These are phyloP conservation scores for Panagrolaimus sp. DNA, from an alignment of 1,140 invertebrate species.

Conservation along the genomic window DNA sequence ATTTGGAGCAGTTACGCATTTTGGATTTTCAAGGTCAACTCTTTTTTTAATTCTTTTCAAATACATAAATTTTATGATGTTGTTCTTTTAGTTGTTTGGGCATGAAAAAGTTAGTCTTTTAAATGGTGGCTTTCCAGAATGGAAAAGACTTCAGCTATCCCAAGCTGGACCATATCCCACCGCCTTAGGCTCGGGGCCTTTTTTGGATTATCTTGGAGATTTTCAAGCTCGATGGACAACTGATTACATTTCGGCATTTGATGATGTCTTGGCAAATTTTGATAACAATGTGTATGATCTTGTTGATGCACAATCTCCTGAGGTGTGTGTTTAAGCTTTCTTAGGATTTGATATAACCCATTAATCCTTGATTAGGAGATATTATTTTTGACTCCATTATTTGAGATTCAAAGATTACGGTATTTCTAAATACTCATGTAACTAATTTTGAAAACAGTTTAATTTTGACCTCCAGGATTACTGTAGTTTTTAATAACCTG, in stretches of 20 bases:
- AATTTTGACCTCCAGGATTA: too few species aligned
- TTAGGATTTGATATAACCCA: background rate
- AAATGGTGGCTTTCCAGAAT: conserved; percentile 26
- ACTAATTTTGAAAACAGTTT: too few species aligned
- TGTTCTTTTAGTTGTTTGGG: conserved; percentile 52
- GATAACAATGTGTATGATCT: conserved; percentile 42
- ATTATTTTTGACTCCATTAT: too few species aligned
- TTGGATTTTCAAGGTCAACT: conserved; percentile 55
- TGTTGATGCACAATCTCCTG: conserved; percentile 53
- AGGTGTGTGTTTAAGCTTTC: conserved; percentile 32
- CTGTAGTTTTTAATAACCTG: conserved; percentile 5
- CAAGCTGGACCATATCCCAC: conserved; percentile 17
- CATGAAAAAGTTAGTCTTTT: conserved; percentile 38
- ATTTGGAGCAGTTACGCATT: conserved; percentile 55
- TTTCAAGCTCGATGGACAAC: conserved; percentile 45
- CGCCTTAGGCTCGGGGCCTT: background rate
- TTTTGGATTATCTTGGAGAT: conserved; percentile 25
- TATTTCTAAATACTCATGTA: too few species aligned
- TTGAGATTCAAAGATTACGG: too few species aligned
- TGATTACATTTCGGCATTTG: conserved; percentile 50
- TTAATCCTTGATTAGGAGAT: too few species aligned
- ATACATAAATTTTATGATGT: conserved; percentile 8
- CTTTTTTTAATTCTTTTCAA: conserved; percentile 14
- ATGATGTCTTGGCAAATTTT: conserved; percentile 50
- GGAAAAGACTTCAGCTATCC: conserved; percentile 17